Evolutionary conservation across 2,113 vertebrate species (phyloP), one percentile per base, ranked within the genome.

Genomic region (Oreamnos americanus): DNA sequence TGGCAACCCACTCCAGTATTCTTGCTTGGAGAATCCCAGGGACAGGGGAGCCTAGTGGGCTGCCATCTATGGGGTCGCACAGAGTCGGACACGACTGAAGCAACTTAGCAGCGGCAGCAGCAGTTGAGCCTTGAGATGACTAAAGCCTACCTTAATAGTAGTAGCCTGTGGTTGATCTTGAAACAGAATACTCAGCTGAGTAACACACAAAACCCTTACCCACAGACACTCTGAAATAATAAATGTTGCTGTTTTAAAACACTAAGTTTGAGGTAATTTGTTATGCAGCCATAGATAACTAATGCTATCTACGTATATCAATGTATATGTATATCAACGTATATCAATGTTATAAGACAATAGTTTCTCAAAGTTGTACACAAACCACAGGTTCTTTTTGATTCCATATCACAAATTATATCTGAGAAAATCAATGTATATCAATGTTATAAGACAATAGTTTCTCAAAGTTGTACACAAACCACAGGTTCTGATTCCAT

Each of bases 381-480:
- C 33, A 39, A 92, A 91, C 6, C 62, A 67, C 60, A 93, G 23
- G 49, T 87, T 91, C 74, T 85, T 94, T 94, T 51, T 84, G 3
- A 83, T 84, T 92, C 71, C 51, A 83, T 45, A 89, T 90, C 53
- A 96, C 7, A 14, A 17, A 96, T 49, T 91, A 55, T 62, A 94
- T 28, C 67, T 82, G 33, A 58, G 93, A 97, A 91, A 92, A 82
- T 71, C 64, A 88, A 91, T 60, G 7, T 49, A 95, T 60, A 28
- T 62, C 36, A 90, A 0, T n/a, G 47, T 28, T 74, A n/a, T 71
- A 45, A 21, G n/a, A 36, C 26, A 86, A 91, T 1, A 71, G 92
- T 90, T 97, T 93, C 53, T 91, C 47, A 95, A 96, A 93, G 28
- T 45, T 97, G 36, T 87, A 16, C 5, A 53, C 33, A 39, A 92